Evolutionary conservation across 2,888 invertebrate species (phyloP), one percentile per base, ranked within the genome.

Genomic region (Heliconius sara): DNA sequence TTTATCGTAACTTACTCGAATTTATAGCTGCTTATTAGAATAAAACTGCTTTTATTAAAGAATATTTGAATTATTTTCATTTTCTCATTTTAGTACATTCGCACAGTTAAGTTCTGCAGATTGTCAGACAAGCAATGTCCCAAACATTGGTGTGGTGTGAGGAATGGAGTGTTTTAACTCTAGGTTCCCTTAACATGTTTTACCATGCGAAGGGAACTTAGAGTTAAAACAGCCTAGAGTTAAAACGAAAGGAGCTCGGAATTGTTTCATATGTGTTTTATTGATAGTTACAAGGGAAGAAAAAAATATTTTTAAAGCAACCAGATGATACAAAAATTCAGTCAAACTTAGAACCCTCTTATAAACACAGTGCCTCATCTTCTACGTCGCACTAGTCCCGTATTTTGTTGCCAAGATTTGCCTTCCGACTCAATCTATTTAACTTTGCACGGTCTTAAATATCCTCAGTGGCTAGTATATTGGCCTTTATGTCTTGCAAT

Each of bases 1-100:
- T 63, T 66, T 57, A 77, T 76, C 73, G 66, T 77, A 65, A 80
- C 66, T 81, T 63, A 78, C 57, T 65, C 13, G 67, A 79, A 71
- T 77, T 57, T 77, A 77, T 77, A 52, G 25, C 34, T 22, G n/a
- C 60, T 73, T 73, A 73, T 73, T 60, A 60, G 34, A 73, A 73
- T 73, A 73, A 73, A 60, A 60, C 34, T 60, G 73, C 25, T 57
- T 19, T 73, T 73, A 73, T 73, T 73, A 73, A 70, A 47, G n/a
- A 60, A 60, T 12, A n/a, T 60, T n/a, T 60, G n/a, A n/a, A 60
- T n/a, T 60, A 60, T 60, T n/a, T 60, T 60, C 10, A n/a, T 60
- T 60, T 60, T 10, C 4, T 4, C n/a, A 10, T 60, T 60, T 60
- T 60, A 10, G 22, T 60, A 10, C 3, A 60, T n/a, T 4, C 22